Conservation (phyloP, 2,113 vertebrate genomes). For the Pionites leucogaster region DNA sequence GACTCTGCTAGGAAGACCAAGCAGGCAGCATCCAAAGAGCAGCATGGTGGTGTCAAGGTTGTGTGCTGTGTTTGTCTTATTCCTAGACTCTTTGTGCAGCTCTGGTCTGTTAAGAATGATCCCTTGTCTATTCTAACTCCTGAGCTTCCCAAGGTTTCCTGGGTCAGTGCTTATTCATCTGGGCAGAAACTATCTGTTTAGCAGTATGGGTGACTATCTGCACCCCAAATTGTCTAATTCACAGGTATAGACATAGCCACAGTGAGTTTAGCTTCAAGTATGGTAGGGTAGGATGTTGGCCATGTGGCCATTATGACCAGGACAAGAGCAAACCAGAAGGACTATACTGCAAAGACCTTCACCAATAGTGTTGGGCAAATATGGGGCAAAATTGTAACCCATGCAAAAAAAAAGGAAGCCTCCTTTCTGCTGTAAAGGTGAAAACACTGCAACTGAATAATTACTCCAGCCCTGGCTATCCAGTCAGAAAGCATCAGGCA, state of each 20-base stretch:
- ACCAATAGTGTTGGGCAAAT: neutral
- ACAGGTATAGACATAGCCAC: neutral
- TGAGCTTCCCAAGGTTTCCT: neutral
- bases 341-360: neutral
- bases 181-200: neutral
- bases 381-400: neutral
- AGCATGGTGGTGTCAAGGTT: neutral
- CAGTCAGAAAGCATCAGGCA: slow-evolving; percentile 61
- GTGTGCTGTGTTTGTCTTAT: neutral
- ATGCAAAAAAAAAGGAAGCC: neutral
- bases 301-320: neutral
- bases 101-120: neutral
- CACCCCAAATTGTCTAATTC: neutral
- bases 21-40: neutral
- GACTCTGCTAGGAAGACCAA: neutral
- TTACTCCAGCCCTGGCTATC: slow-evolving; percentile 7
- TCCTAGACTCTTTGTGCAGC: neutral
- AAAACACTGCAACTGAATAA: neutral
- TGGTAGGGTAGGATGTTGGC: neutral
- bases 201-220: neutral
- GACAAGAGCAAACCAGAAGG: neutral
- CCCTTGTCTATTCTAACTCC: fast-evolving
- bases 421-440: neutral
- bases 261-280: neutral
- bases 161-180: neutral